Percentiles rank a stretch among this genome's conserved stretches.
phyloP scores from a whole-genome alignment of 1,140 invertebrate species.

The Drosophila bipectinata region DNA sequence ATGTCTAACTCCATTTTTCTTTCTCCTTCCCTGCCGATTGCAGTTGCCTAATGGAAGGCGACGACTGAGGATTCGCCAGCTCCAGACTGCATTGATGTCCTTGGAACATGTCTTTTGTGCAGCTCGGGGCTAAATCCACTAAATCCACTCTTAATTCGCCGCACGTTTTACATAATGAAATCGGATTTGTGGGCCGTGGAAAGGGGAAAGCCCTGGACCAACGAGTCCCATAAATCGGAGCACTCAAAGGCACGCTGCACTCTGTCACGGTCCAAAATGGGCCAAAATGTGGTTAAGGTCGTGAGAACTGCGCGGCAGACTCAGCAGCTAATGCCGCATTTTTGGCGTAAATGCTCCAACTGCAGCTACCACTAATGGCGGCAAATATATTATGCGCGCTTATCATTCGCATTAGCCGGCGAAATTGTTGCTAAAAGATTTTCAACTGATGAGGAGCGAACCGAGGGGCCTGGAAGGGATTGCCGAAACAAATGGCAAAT shows the following conservation, averaged over 20 bases:
- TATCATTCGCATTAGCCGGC: slow-evolving; percentile 75
- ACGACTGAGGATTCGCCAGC: slow-evolving; percentile 11
- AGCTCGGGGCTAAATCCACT: slow-evolving; percentile 55
- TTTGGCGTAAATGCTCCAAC: slow-evolving; percentile 62
- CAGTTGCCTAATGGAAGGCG: slow-evolving; percentile 56
- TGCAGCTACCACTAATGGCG: slow-evolving; percentile 69
- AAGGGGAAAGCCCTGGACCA: slow-evolving; percentile 2
- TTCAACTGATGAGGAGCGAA: slow-evolving; percentile 15
- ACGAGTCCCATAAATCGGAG: slow-evolving; percentile 52
- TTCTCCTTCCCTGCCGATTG: background rate
- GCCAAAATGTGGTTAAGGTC: slow-evolving; percentile 12
- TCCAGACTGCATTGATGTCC: slow-evolving; percentile 47
- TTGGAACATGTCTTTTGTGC: slow-evolving; percentile 29
- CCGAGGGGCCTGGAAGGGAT: background rate
- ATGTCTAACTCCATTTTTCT: background rate
- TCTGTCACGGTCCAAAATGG: slow-evolving; percentile 45
- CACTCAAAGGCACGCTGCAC: slow-evolving; percentile 52
- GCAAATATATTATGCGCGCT: slow-evolving; percentile 74
- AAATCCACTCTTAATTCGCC: slow-evolving; percentile 76
- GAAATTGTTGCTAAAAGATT: slow-evolving; percentile 74
- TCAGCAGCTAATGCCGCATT: slow-evolving; percentile 13
- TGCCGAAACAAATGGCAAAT: slow-evolving; percentile 45
- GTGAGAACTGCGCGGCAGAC: background rate
- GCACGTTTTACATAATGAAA: slow-evolving; percentile 81
- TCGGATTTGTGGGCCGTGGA: slow-evolving; percentile 62